Evolutionary conservation across 1,140 invertebrate genomes (phyloP).

Genomic region (Apis florea): DNA sequence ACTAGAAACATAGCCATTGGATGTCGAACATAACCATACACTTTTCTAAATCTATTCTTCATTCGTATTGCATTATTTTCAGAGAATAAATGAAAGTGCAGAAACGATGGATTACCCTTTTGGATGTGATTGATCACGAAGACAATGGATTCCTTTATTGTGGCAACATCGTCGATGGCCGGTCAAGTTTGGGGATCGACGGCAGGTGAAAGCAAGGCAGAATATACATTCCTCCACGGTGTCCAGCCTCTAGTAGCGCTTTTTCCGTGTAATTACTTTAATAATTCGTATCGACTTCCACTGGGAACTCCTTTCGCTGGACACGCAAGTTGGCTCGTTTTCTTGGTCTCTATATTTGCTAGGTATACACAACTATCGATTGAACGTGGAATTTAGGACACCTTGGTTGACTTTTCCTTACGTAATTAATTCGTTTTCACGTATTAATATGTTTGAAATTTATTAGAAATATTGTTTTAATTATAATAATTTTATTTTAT

Average conservation of each 20-base stretch:
- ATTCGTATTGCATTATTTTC: background rate
- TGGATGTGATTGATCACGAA: constrained; percentile 41
- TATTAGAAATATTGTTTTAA: too few relatives aligned
- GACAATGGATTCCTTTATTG: constrained; percentile 46
- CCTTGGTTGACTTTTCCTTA: too few relatives aligned
- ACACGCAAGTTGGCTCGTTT: background rate
- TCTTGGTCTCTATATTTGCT: background rate
- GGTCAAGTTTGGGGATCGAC: constrained; percentile 18
- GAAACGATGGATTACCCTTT: constrained; percentile 40
- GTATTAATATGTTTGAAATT: too few relatives aligned
- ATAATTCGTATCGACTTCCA: constrained; percentile 54
- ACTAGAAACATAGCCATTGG: constrained; percentile 13
- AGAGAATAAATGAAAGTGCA: background rate
- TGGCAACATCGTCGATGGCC: constrained; percentile 1
- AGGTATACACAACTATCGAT: background rate
- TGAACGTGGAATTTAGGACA: background rate
- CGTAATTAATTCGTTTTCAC: too few relatives aligned
- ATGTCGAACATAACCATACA: background rate
- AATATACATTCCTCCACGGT: constrained; percentile 60
- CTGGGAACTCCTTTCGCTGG: constrained; percentile 22
- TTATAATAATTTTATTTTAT: too few relatives aligned
- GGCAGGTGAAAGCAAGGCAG: constrained; percentile 64
- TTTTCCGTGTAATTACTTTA: constrained; percentile 62
- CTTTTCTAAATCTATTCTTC: background rate
- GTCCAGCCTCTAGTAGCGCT: constrained; percentile 8